phyloP scores from a whole-genome alignment of 2,888 invertebrate genomes.

The Mesorhabditis spiculigera region DNA sequence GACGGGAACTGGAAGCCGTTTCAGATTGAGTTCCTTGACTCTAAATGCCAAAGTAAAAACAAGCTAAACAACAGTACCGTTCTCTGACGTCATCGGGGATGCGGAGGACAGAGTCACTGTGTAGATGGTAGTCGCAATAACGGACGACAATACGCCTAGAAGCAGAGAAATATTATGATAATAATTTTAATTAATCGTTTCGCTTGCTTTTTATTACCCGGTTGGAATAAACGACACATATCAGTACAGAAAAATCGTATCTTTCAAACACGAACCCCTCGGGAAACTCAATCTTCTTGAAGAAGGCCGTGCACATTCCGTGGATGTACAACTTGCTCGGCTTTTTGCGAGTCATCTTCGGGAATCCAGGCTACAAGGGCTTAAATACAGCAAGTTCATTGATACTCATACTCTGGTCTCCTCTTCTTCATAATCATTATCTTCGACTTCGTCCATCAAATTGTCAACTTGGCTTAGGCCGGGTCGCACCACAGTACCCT shows the following conservation, averaged over 20 bases:
- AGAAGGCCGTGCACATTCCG: conserved; percentile 38
- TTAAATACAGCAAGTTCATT: not conserved
- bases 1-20: conserved; percentile 33
- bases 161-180: not conserved
- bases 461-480: conserved; percentile 17
- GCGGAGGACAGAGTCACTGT: conserved; percentile 33
- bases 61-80: not conserved
- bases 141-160: conserved; percentile 40
- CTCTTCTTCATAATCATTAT: conserved; percentile 18
- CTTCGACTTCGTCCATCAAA: conserved; percentile 16
- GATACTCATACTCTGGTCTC: conserved; percentile 16
- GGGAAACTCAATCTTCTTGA: conserved; percentile 30
- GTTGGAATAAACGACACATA: no score
- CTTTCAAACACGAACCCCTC: conserved; percentile 27
- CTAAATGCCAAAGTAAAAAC: conserved; percentile 8
- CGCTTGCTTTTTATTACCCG: not conserved
- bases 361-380: no score
- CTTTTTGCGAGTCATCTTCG: conserved; percentile 7
- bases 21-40: conserved; percentile 33
- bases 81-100: conserved; percentile 24
- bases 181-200: not conserved
- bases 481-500: not conserved
- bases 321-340: conserved; percentile 5
- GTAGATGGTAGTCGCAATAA: conserved; percentile 43
- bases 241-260: no score